phyloP scores from a whole-genome alignment of 2,113 vertebrate species.

The Reinhardtius hippoglossoides region DNA sequence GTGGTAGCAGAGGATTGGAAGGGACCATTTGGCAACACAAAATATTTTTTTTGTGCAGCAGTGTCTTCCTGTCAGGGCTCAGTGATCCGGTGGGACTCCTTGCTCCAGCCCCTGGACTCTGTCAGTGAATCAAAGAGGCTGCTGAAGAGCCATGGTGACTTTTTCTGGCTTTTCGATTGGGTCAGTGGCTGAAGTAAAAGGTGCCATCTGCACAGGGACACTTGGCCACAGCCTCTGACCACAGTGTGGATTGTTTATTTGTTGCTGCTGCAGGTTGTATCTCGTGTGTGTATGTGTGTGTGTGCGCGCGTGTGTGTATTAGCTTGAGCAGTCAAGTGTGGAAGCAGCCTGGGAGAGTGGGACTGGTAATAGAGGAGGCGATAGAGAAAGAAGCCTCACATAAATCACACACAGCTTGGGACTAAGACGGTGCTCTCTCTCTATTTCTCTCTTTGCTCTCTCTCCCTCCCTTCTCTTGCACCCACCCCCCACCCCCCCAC shows the following conservation, averaged over 20 bases:
- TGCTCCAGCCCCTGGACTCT: not conserved
- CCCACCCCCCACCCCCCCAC: not conserved
- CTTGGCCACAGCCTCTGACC: conserved; percentile 49
- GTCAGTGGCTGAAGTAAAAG: conserved; percentile 48
- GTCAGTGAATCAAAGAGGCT: conserved; percentile 8
- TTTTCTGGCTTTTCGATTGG: conserved; percentile 28
- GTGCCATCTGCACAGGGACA: conserved; percentile 31
- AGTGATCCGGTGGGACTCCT: conserved; percentile 24
- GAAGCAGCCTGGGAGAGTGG: conserved; percentile 71
- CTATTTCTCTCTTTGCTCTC: conserved; percentile 12
- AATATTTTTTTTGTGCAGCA: conserved; percentile 21
- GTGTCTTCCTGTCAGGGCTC: conserved; percentile 27
- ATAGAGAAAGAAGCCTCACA: conserved; percentile 79
- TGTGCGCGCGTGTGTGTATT: conserved; percentile 49
- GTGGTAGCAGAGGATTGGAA: conserved; percentile 21
- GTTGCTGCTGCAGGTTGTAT: conserved; percentile 19
- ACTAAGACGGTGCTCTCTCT: conserved; percentile 58
- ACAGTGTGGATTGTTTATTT: conserved; percentile 53
- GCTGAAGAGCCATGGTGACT: conserved; percentile 27
- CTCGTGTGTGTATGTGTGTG: conserved; percentile 34
- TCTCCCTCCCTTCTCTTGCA: conserved; percentile 7
- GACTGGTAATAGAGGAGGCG: conserved; percentile 79
- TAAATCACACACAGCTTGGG: conserved; percentile 80
- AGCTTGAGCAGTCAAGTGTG: conserved; percentile 79
- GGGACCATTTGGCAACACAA: conserved; percentile 31